Conservation (phyloP, 1,140 invertebrate genomes). For the Halesus radiatus region DNA sequence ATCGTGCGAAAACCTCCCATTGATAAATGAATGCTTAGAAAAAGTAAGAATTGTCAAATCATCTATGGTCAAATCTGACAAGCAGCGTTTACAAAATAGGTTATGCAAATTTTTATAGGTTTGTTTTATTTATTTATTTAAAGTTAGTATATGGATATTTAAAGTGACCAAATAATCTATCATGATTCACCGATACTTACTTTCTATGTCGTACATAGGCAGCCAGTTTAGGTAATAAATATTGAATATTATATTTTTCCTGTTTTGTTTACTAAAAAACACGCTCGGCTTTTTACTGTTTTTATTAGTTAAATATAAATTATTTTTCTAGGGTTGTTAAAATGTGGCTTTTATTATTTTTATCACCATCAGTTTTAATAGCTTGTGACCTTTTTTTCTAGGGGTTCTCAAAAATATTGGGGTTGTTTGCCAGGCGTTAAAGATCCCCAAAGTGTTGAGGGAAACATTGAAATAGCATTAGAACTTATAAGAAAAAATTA, state of each 20-base stretch:
- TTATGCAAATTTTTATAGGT: conserved; percentile 12
- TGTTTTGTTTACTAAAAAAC: no score
- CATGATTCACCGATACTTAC: conserved; percentile 44
- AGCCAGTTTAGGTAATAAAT: conserved; percentile 60
- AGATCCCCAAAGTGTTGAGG: conserved; percentile 21
- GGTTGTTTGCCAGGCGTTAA: not conserved
- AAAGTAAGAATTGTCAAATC: not conserved
- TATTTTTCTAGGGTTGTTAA: no score
- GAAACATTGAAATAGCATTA: conserved; percentile 38
- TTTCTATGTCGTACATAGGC: conserved; percentile 62
- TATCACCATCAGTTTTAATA: no score
- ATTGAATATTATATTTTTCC: not conserved
- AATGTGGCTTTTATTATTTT: no score
- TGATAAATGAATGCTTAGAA: no score
- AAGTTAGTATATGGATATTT: not conserved
- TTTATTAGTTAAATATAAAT: no score
- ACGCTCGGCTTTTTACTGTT: no score
- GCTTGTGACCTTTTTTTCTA: not conserved
- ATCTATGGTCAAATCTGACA: not conserved
- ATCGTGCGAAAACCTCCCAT: no score
- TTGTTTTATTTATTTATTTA: not conserved
- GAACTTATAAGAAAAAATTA: not conserved
- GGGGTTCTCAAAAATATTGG: conserved; percentile 39
- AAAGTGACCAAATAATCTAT: no score
- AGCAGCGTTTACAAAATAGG: not conserved